phyloP scores from a whole-genome alignment of 2,888 invertebrate species.

The Aethes cnicana region DNA sequence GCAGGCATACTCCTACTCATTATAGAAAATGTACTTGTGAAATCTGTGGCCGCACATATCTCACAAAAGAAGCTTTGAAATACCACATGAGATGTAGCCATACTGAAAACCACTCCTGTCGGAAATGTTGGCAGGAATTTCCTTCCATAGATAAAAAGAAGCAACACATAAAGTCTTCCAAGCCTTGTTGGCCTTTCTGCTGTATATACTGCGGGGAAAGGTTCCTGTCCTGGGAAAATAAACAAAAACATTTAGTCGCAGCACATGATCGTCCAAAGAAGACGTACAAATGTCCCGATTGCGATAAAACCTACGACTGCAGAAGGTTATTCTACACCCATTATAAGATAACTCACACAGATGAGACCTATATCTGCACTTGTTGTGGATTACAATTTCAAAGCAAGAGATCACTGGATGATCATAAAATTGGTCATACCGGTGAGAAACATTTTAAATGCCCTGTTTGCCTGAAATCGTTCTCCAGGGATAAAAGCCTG shows the following conservation, averaged over 20 bases:
- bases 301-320: constrained; percentile 47
- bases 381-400: constrained; percentile 61
- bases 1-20: constrained; percentile 65
- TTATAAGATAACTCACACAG: constrained; percentile 58
- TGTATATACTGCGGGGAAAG: constrained; percentile 63
- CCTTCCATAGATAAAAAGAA: constrained; percentile 50
- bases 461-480: constrained; percentile 70
- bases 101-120: constrained; percentile 53
- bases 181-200: constrained; percentile 58
- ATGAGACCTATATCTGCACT: constrained; percentile 55
- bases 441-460: constrained; percentile 73
- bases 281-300: constrained; percentile 61
- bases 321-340: constrained; percentile 62
- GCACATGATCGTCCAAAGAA: constrained; percentile 50
- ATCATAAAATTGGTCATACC: constrained; percentile 74
- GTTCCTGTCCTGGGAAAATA: constrained; percentile 65
- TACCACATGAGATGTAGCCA: constrained; percentile 64
- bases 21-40: constrained; percentile 66
- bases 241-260: constrained; percentile 56
- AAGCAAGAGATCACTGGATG: constrained; percentile 51
- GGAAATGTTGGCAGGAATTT: constrained; percentile 67
- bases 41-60: constrained; percentile 62
- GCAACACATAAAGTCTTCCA: constrained; percentile 53
- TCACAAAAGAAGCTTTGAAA: constrained; percentile 58
- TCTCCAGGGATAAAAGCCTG: constrained; percentile 72